Evolutionary conservation across 2,888 invertebrate genomes (phyloP).

Genomic region (Nemapogon koenigi): DNA sequence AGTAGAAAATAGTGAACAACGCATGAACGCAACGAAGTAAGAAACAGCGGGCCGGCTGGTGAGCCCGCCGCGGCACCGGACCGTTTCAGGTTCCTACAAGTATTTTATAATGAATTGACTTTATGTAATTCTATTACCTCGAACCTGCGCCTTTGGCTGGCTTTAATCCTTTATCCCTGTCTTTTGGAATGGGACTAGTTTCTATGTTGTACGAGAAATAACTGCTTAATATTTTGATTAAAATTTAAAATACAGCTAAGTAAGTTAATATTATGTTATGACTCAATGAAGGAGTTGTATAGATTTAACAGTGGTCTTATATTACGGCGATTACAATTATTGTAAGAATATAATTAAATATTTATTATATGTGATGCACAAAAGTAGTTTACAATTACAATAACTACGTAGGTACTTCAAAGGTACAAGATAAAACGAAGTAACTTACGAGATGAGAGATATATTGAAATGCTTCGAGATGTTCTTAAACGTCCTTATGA

Average conservation of each 20-base stretch:
- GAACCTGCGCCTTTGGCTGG: conserved; percentile 58
- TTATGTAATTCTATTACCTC: conserved; percentile 61
- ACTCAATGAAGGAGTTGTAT: conserved; percentile 43
- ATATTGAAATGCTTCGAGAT: conserved; percentile 56
- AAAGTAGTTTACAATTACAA: conserved; percentile 60
- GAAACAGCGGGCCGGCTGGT: conserved; percentile 32
- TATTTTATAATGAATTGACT: conserved; percentile 55
- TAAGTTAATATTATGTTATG: conserved; percentile 52
- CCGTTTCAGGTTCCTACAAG: conserved; percentile 3
- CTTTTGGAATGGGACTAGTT: conserved; percentile 53
- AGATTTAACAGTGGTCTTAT: conserved; percentile 57
- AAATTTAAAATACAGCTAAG: conserved; percentile 57
- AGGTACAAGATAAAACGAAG: conserved; percentile 62
- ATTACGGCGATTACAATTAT: conserved; percentile 59
- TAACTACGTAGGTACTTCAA: conserved; percentile 62
- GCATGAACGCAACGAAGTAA: conserved; percentile 24
- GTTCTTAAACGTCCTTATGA: conserved; percentile 54
- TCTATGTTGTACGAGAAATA: conserved; percentile 43
- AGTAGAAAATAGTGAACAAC: conserved; percentile 30
- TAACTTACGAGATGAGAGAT: conserved; percentile 62
- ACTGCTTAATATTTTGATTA: conserved; percentile 47
- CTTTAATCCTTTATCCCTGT: conserved; percentile 54
- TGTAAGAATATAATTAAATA: conserved; percentile 63
- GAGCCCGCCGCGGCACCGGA: conserved; percentile 20
- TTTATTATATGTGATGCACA: conserved; percentile 63